Evolutionary conservation across 2,113 vertebrate species (phyloP).

Genomic region (Sapayoa aenigma): DNA sequence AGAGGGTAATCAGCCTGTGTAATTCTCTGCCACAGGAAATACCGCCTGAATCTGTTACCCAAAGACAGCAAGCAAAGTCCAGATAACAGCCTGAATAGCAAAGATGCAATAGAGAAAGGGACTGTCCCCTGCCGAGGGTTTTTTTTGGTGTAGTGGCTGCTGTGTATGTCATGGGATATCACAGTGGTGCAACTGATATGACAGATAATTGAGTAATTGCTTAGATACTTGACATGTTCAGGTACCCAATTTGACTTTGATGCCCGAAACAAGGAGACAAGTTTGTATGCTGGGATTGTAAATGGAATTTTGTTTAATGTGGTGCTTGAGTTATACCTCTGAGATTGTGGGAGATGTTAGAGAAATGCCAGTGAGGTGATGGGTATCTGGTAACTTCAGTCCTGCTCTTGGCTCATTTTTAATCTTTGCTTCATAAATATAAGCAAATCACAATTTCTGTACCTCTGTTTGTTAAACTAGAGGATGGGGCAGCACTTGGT

Average conservation of each 20-base stretch:
- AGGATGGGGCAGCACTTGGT: not conserved
- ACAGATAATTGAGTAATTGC: not conserved
- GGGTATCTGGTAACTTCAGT: not conserved
- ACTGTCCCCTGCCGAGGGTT: not conserved
- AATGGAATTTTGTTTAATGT: not conserved
- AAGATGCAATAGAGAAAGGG: not conserved
- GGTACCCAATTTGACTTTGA: not conserved
- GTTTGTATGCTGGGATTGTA: not conserved
- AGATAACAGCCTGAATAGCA: not conserved
- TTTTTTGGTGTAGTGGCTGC: not conserved
- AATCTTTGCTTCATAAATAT: not conserved
- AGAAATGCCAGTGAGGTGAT: not conserved
- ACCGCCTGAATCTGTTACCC: conserved; percentile 12
- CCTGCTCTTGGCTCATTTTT: not conserved
- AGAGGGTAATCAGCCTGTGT: conserved; percentile 43
- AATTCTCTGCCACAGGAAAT: conserved; percentile 51
- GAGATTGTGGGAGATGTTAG: not conserved
- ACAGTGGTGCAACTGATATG: not conserved
- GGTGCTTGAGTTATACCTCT: not conserved
- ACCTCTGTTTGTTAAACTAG: not conserved
- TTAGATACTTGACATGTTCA: not conserved
- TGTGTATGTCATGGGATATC: not conserved
- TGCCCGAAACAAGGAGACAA: not conserved
- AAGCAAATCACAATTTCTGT: not conserved
- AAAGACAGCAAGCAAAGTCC: not conserved